Conservation (phyloP, 2,113 vertebrate genomes). For the Tetrax tetrax region DNA sequence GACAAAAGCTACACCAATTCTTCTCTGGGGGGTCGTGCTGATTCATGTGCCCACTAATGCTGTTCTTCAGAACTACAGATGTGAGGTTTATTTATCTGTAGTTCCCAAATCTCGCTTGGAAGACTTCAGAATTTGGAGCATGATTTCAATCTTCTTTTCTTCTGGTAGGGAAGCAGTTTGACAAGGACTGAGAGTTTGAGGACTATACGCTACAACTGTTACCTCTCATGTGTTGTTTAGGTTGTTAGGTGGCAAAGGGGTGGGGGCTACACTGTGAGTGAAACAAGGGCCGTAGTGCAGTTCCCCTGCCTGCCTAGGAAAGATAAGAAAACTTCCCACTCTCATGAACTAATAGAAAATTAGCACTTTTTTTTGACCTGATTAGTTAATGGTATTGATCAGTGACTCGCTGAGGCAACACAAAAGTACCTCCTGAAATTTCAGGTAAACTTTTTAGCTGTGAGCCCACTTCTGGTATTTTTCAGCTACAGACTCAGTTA, state of each 20-base stretch:
- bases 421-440: background rate
- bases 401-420: background rate
- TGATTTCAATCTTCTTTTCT: background rate
- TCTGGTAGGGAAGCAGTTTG: background rate
- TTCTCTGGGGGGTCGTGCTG: background rate
- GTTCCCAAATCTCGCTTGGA: background rate
- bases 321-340: background rate
- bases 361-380: background rate
- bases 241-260: background rate
- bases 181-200: background rate
- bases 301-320: background rate
- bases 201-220: background rate
- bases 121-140: background rate
- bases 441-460: background rate
- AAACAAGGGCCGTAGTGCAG: background rate
- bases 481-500: background rate
- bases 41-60: background rate
- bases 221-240: background rate
- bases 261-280: background rate
- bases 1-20: background rate
- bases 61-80: fast-evolving
- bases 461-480: background rate
- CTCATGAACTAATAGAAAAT: background rate
- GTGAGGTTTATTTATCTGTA: background rate
- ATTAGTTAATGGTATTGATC: background rate